Evolutionary conservation across 2,888 invertebrate species (phyloP), one percentile per base, ranked within the genome.

Genomic region (Coelogynopora nodosa): DNA sequence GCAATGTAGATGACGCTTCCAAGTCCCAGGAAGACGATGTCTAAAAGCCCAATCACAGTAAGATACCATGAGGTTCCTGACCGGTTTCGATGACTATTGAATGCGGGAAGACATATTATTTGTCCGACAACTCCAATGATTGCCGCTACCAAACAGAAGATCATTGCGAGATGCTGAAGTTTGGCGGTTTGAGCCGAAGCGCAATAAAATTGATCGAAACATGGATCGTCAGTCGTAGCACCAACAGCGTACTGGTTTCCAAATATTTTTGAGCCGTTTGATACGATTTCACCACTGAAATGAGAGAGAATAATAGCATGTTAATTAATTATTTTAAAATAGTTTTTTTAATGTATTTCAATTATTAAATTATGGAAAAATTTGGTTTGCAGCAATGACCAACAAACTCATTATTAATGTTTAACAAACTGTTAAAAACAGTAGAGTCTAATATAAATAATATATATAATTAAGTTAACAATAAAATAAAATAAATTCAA

Each of bases 1-100:
- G 74, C 74, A 74, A 74, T 74, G 23, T n/a, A 74, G 23, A 74
- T 74, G 74, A 74, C 2, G 27, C 74, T 74, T 5, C 74, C 74
- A 26, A 74, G 27, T 23, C 5, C 23, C 18, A 74, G 74, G 74
- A 74, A 74, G 74, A 74, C 2, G 23, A 74, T 13, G 74, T 74
- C 74, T 10, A 74, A 74, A 5, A 74, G 2, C 5, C 18, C 18
- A 2, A 74, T 74, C 74, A 74, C 74, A 26, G 74, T 74, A 5
- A 74, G 27, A 26, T 74, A 74, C 10, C 5, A 23, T 2, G 74
- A 74, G 18, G 74, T 74, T 74, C 74, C 74, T 13, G 74, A 74
- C 27, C 74, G 74, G 27, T 74, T 74, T 13, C 74, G 74, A 26
- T 74, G 5, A 26, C 2, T 74, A 26, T 74, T 74, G 74, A 74